Percentiles rank a stretch among this genome's conserved stretches.
These are phyloP conservation scores for Lepus timidus DNA, from an alignment of 2,113 vertebrate species.

Conservation along the genomic window DNA sequence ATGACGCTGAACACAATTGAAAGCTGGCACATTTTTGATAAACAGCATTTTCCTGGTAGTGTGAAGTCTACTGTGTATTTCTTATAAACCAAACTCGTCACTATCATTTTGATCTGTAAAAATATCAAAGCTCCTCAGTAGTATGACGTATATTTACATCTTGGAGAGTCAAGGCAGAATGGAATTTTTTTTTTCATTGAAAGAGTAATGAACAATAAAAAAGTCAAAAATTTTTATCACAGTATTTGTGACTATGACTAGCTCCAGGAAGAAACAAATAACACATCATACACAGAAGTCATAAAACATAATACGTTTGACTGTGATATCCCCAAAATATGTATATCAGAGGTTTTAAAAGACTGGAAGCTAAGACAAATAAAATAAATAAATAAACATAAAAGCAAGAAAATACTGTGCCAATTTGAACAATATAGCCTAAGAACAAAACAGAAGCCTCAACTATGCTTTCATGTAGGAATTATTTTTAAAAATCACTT, in stretches of 20 bases:
- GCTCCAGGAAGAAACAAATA: neutral
- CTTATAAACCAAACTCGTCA: conserved; percentile 86
- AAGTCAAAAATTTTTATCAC: neutral
- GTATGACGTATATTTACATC: conserved; percentile 48
- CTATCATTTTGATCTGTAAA: conserved; percentile 85
- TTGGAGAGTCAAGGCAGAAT: neutral
- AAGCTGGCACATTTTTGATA: conserved; percentile 84
- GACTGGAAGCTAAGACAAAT: neutral
- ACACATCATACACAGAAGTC: conserved; percentile 2
- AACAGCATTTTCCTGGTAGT: conserved; percentile 86
- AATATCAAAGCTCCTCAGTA: conserved; percentile 81
- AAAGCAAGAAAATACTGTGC: neutral
- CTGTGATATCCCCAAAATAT: neutral
- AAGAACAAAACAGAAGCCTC: conserved; percentile 47
- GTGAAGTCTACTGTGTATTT: conserved; percentile 77
- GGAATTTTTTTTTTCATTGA: conserved; percentile 65
- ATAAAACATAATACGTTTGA: neutral
- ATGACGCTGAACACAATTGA: conserved; percentile 84
- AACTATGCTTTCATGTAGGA: neutral
- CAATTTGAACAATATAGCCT: neutral
- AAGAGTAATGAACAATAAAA: conserved; percentile 60
- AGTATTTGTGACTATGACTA: conserved; percentile 41
- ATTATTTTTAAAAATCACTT: neutral
- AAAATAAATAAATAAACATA: neutral
- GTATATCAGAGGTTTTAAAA: neutral